A percentile compares a stretch with the other conserved stretches of the same genome.
Conservation (phyloP, 1,140 invertebrate species). For the Leptinotarsa undecemlineata region DNA sequence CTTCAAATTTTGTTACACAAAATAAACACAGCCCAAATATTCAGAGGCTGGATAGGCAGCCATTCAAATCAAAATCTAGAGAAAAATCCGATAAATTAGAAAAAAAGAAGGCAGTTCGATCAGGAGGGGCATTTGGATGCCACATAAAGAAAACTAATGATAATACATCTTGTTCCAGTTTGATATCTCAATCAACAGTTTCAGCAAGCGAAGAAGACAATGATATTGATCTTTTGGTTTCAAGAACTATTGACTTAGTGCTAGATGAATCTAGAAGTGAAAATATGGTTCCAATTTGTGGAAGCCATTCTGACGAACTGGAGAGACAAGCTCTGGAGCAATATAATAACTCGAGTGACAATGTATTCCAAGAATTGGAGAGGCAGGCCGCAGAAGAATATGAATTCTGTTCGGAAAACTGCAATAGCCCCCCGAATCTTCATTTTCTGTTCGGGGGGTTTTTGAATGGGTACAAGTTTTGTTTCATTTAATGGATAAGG, state of each 20-base stretch:
- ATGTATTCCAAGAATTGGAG: slow-evolving; percentile 50
- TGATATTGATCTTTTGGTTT: slow-evolving; percentile 17
- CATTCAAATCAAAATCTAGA: slow-evolving; percentile 11
- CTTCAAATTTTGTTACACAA: slow-evolving; percentile 12
- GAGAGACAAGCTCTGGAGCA: slow-evolving; percentile 52
- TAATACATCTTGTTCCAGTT: slow-evolving; percentile 1
- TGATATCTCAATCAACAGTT: not conserved
- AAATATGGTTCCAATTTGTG: slow-evolving; percentile 35
- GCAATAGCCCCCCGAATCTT: slow-evolving; percentile 47
- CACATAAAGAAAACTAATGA: slow-evolving; percentile 9
- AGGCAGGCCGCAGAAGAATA: slow-evolving; percentile 51
- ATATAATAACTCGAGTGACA: slow-evolving; percentile 48
- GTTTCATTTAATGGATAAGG: slow-evolving; percentile 20
- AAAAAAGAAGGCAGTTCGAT: not conserved
- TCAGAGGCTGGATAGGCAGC: not conserved
- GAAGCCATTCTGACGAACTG: slow-evolving; percentile 48
- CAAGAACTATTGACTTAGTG: slow-evolving; percentile 17
- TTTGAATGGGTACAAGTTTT: slow-evolving; percentile 14
- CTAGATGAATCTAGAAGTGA: slow-evolving; percentile 35
- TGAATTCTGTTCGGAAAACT: slow-evolving; percentile 50
- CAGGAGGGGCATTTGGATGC: not conserved
- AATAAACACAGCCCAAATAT: slow-evolving; percentile 2
- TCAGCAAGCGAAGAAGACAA: slow-evolving; percentile 14
- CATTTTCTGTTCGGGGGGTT: slow-evolving; percentile 47
- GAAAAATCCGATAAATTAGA: not conserved